A percentile compares a stretch with the other conserved stretches of the same genome.
Evolutionary conservation across 2,797 vertebrate species (phyloP).

Genomic region (Mastacembelus armatus): DNA sequence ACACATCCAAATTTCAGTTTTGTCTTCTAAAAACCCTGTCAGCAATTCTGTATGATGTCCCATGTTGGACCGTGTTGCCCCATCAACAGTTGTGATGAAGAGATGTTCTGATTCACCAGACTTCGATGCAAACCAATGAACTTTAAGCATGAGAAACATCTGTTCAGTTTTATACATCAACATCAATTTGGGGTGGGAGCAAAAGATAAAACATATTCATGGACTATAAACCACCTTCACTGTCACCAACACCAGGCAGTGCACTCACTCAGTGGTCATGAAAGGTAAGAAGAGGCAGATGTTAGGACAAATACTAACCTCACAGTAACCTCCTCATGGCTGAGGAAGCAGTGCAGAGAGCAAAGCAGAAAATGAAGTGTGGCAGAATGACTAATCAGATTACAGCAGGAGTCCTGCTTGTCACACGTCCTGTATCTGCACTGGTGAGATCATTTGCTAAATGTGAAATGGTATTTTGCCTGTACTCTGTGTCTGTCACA

Average conservation of each 20-base stretch:
- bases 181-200: background rate
- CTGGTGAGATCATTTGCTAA: background rate
- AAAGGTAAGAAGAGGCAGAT: background rate
- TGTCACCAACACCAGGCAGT: background rate
- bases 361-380: slow-evolving; percentile 1
- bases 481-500: background rate
- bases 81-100: background rate
- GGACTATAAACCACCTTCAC: background rate
- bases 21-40: background rate
- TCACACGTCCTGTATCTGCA: background rate
- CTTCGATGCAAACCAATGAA: background rate
- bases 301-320: background rate
- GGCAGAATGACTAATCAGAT: background rate
- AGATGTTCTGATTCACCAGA: background rate
- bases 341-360: slow-evolving; percentile 11
- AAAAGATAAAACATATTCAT: background rate
- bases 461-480: background rate
- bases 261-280: background rate
- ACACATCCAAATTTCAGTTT: background rate
- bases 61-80: background rate
- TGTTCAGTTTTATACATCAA: background rate
- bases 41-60: background rate
- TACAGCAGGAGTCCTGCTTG: background rate
- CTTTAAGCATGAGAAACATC: background rate
- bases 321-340: background rate